phyloP scores from a whole-genome alignment of 2,888 invertebrate genomes.

The Polydrusus pterygomalis region DNA sequence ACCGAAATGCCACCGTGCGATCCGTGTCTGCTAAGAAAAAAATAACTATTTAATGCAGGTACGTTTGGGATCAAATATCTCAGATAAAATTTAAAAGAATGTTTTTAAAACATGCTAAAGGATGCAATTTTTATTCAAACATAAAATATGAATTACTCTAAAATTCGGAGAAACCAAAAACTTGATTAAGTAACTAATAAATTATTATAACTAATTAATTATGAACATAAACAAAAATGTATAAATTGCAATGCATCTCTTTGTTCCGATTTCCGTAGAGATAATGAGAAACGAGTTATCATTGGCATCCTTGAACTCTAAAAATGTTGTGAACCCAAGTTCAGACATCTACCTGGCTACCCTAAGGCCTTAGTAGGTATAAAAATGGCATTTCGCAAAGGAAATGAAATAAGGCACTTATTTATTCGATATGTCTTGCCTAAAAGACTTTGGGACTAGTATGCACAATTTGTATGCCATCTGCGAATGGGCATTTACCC shows the following conservation, averaged over 20 bases:
- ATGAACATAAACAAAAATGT: background rate
- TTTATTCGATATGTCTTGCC: background rate
- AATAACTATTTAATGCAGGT: too few relatives aligned
- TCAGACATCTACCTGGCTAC: conserved; percentile 23
- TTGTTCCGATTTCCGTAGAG: conserved; percentile 1
- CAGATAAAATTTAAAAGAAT: too few relatives aligned
- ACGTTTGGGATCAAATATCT: too few relatives aligned
- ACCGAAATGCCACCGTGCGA: too few relatives aligned
- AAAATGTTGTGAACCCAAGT: background rate
- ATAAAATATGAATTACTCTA: too few relatives aligned
- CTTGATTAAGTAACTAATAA: background rate
- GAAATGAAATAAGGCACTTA: background rate
- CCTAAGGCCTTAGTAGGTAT: conserved; percentile 28
- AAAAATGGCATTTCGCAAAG: conserved; percentile 1
- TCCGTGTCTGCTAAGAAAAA: too few relatives aligned
- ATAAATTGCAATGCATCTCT: conserved; percentile 1
- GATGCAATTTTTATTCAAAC: too few relatives aligned
- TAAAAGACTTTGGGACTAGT: background rate
- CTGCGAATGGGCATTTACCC: conserved; percentile 35
- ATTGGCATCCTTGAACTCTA: conserved; percentile 34
- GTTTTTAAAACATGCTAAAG: too few relatives aligned
- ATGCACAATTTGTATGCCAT: background rate
- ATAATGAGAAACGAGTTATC: conserved; percentile 6
- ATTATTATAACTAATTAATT: background rate
- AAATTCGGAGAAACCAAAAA: background rate